Conservation (phyloP, 1,140 invertebrate species). For the Rhysida immarginata region DNA sequence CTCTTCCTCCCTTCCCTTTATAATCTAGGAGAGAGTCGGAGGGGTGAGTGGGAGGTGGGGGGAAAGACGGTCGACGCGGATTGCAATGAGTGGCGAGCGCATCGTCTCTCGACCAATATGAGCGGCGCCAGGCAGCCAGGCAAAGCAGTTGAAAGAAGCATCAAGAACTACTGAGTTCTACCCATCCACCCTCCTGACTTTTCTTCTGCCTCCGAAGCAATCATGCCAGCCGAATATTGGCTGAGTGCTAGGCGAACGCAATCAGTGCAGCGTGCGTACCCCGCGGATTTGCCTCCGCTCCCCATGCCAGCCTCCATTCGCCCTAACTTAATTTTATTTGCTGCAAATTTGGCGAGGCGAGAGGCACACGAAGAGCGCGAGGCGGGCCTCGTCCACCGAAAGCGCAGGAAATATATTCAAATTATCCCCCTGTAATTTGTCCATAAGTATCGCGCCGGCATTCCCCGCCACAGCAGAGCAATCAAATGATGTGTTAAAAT, state of each 20-base stretch:
- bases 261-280: background rate
- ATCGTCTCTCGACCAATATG: too few relatives aligned
- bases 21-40: too few relatives aligned
- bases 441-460: slow-evolving; percentile 5
- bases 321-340: slow-evolving; percentile 8
- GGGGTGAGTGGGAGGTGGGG: too few relatives aligned
- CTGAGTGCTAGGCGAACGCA: background rate
- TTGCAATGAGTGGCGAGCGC: too few relatives aligned
- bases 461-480: background rate
- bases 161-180: too few relatives aligned
- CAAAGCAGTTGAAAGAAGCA: too few relatives aligned
- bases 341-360: background rate
- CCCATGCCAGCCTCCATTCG: background rate
- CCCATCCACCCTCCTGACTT: too few relatives aligned
- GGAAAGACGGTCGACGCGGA: too few relatives aligned
- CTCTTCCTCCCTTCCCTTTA: too few relatives aligned
- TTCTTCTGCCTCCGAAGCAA: background rate
- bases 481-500: slow-evolving; percentile 8
- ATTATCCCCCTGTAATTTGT: slow-evolving; percentile 1
- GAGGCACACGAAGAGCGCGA: background rate
- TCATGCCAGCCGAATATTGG: slow-evolving; percentile 7
- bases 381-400: background rate
- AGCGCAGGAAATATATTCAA: slow-evolving; percentile 5
- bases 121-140: too few relatives aligned
- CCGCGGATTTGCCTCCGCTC: background rate